Evolutionary conservation across 1,140 invertebrate species (phyloP), one percentile per base, ranked within the genome.

Genomic region (Zophobas atratus): DNA sequence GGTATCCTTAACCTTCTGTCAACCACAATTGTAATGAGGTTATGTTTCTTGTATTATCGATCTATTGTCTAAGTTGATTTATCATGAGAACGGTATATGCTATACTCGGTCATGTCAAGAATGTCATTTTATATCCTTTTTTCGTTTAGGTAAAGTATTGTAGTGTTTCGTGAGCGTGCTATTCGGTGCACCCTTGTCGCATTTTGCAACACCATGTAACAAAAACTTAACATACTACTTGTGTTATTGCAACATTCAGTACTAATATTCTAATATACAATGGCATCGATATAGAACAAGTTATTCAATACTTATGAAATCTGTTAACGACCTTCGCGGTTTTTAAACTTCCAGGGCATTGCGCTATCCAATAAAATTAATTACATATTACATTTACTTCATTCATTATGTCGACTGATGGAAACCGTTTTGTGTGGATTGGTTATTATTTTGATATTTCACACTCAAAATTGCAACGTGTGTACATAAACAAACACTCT

Each of bases 311-410:
- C 70, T 78, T 78, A 75, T 67, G 77, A 78, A 78, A 78, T 78
- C 56, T 78, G 35, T 51, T 51, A 53, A 51, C 71, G 77, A 78
- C 77, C 77, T 78, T 78, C 77, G 77, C 77, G 77, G 77, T 75
- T 78, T 75, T 78, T 78, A 78, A 75, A 78, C 77, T 78, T 78
- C 77, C 77, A 78, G 77, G 77, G 77, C 77, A 78, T 78, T 78
- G 77, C 77, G 77, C 77, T 75, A 78, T 39, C 71, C 53, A 75
- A 75, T 74, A 63, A 75, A 78, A 67, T 70, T 78, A 78, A 78
- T 78, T 78, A 78, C 48, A 73, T 75, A 77, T 77, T 55, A 70
- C 67, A 77, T 71, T 77, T 77, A 77, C 75, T 73, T 56, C 55
- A 73, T 67, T 67, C 60, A 67, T 63, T 63, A 63, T 63, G 57